A percentile compares a stretch with the other conserved stretches of the same genome.
Evolutionary conservation across 2,888 invertebrate species (phyloP).

Genomic region (Tenthredo livida): DNA sequence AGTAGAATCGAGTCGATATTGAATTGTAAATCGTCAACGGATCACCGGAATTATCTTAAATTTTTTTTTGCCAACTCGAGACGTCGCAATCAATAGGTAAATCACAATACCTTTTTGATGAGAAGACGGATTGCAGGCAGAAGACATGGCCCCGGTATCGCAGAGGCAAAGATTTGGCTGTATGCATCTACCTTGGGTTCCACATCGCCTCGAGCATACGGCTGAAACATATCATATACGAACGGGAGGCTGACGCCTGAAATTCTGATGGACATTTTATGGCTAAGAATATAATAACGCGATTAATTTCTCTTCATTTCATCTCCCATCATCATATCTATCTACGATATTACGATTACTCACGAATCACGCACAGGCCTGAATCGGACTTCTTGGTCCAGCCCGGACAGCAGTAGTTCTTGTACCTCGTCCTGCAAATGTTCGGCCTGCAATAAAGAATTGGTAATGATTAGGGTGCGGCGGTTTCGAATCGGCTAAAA

Average conservation of each 20-base stretch:
- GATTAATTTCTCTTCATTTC: constrained; percentile 24
- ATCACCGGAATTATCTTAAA: background rate
- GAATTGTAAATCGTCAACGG: background rate
- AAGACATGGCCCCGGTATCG: constrained; percentile 84
- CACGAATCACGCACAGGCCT: constrained; percentile 90
- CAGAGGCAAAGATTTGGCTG: constrained; percentile 91
- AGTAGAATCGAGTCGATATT: background rate
- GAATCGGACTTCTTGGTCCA: constrained; percentile 88
- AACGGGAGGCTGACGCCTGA: background rate
- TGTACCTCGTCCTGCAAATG: constrained; percentile 87
- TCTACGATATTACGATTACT: constrained; percentile 78
- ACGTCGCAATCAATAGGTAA: background rate
- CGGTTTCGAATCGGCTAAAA: background rate
- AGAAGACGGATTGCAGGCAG: constrained; percentile 81
- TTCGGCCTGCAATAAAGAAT: constrained; percentile 85
- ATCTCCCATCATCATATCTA: constrained; percentile 21
- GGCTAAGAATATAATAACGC: background rate
- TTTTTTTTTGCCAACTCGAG: no score
- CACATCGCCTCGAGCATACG: constrained; percentile 87
- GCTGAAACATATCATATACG: constrained; percentile 79
- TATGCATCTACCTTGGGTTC: constrained; percentile 86
- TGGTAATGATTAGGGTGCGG: background rate
- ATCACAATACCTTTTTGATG: constrained; percentile 50
- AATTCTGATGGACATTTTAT: background rate
- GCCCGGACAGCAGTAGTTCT: constrained; percentile 91